Evolutionary conservation across 2,797 vertebrate species (phyloP), one percentile per base, ranked within the genome.

Genomic region (Megalops cyprinoides): DNA sequence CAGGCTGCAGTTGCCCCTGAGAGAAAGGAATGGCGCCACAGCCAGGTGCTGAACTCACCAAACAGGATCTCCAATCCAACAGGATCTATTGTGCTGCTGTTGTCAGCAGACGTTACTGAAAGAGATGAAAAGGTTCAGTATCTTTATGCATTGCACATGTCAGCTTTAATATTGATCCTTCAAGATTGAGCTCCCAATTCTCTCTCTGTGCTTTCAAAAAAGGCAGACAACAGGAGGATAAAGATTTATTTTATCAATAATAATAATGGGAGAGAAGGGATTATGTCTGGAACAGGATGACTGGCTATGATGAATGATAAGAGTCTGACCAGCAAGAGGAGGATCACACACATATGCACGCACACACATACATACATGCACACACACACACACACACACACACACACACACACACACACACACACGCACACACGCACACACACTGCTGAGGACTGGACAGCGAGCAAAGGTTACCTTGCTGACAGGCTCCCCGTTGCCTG

Each of bases 101-200:
- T 10, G 2, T 55, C 25, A 9, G 44, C 25, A 20, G 28, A 9
- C 12, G 23, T 74, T 76, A 28, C 25, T 34, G 25, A 76, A 76
- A 55, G 1, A 15, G 49, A 37, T 18, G 18, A 53, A 37, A 8
- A 23, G 20, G 18, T 23, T n/a, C 1, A 37, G 49, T 34, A 14
- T 75, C 73, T 74, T 12, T 25, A 28, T 74, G 67, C 67, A n/a
- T n/a, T 8, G 49, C 49, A 12, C 39, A 34, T 34, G n/a, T 60
- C 15, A 25, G 31, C 74, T 76, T 49, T 60, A 74, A 75, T 81
- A 81, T 81, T 46, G 56, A 81, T 65, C 56, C 10, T 4, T 18
- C 18, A 23, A 14, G 73, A 49, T 28, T 34, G 42, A 76, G 56
- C 56, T 25, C 14, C 73, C 46, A 9, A 12, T 42, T 60, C 56